Evolutionary conservation across 2,113 vertebrate species (phyloP), one percentile per base, ranked within the genome.

Genomic region (Pseudopodoces humilis): DNA sequence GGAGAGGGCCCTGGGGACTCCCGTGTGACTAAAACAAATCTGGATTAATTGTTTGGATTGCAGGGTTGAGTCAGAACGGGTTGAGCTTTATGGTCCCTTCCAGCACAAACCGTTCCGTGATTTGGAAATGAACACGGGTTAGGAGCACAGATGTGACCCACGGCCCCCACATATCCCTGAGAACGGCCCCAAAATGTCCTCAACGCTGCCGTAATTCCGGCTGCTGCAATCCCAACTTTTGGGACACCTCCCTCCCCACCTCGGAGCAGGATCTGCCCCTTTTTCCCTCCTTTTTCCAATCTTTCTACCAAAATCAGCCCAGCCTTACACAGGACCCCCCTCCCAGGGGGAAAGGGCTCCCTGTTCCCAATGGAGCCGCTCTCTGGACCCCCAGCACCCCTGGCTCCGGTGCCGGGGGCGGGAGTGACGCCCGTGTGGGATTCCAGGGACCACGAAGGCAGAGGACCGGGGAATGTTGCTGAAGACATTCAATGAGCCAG

Each of bases 401-500:
- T 2, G 16, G 37, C 10, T 43, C 10, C 5, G 5, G 33, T 22
- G 18, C 50, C 2, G 7, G 35, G 35, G 24, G 1, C 3, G 0
- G 39, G n/a, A 15, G 12, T 86, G 63, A 86, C 3, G 0, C 33
- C 53, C 3, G 0, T 11, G 33, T 52, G 64, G 27, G 12, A 6
- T 70, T 79, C 2, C 84, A 93, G 99, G 99, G 82, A 99, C 99
- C 96, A 99, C 99, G 1, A 99, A 99, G 95, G 99, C 99, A 0
- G 99, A 99, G 95, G 99, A 99, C 90, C 98, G 99, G 39, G 99
- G 99, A 9, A 99, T 98, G 99, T 94, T 99, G 97, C 96, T 99
- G 71, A 99, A 99, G 95, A 99, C 99, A 0, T 99, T 99, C 97
- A 99, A 99, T 0, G 99, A 99, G 94, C 99, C 99, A 0, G 97